Evolutionary conservation across 2,113 vertebrate species (phyloP), one percentile per base, ranked within the genome.

Genomic region (Meriones unguiculatus): DNA sequence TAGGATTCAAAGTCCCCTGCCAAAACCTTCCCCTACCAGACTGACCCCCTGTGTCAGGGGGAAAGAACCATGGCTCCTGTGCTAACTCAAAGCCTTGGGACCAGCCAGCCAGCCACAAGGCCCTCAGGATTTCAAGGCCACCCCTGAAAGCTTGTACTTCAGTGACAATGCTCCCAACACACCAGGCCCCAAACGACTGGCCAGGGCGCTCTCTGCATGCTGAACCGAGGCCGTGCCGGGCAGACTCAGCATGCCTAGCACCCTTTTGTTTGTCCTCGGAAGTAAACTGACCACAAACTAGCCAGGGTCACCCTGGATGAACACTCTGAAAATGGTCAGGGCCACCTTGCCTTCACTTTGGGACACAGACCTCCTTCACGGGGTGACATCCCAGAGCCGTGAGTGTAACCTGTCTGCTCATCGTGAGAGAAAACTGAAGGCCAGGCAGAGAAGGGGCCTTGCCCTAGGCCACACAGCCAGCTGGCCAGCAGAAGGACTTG

Each of bases 231-330:
- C 46, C 5, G 46, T 5, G 46, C 46, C 46, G 4, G 46, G 46
- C 46, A 46, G 46, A 46, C 46, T 46, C 46, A 46, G 46, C 72
- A 12, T 6, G 2, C 18, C 72, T 50, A 86, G 69, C n/a, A 64
- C 32, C 54, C 35, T 14, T 82, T 50, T 15, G 5, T 57, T 80
- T n/a, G 52, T 93, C 50, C 72, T 77, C 46, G 65, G 54, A 84
- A 89, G 91, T 54, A 93, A 82, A 91, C 70, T 35, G 62, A 25
- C 52, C 65, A 73, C n/a, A 84, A 86, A 52, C n/a, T 41, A 52
- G 38, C 10, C 1, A 22, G 22, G 25, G 18, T 28, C 12, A 11
- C 18, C 87, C 50, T 64, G n/a, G 11, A 17, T 46, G 75, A 57
- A 64, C 35, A 62, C 50, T 54, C 62, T 75, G 57, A 8, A 94